Evolutionary conservation across 2,113 vertebrate species (phyloP).

Genomic region (Hipposideros armiger): DNA sequence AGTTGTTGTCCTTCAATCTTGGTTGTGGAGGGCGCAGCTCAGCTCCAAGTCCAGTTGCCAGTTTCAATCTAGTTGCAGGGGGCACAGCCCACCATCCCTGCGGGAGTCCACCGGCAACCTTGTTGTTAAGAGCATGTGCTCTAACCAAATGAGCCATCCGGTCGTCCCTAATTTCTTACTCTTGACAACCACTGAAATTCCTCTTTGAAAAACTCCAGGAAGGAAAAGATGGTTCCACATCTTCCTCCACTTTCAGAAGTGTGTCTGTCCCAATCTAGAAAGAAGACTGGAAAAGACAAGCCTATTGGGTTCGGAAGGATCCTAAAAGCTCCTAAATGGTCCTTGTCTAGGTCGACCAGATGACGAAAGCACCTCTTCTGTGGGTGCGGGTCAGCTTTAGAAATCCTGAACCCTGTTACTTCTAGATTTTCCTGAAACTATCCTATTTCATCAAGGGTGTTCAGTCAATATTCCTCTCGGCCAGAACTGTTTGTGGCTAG

Average conservation of each 20-base stretch:
- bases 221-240: neutral
- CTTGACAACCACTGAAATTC: neutral
- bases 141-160: too few relatives aligned
- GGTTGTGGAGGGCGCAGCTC: too few relatives aligned
- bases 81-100: too few relatives aligned
- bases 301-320: neutral
- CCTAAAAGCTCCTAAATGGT: neutral
- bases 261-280: neutral
- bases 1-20: too few relatives aligned
- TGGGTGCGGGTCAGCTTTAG: neutral
- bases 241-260: neutral
- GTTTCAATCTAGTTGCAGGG: too few relatives aligned
- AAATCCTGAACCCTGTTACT: neutral
- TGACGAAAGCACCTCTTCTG: neutral
- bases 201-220: neutral
- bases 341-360: neutral
- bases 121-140: too few relatives aligned
- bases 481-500: neutral
- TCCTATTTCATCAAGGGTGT: neutral
- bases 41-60: too few relatives aligned
- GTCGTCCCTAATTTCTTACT: neutral
- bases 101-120: too few relatives aligned
- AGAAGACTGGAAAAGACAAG: neutral
- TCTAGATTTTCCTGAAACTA: constrained; percentile 3
- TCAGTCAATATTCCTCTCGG: neutral